Evolutionary conservation across 2,888 invertebrate genomes (phyloP).

Genomic region (Cryptocephalus moraei): DNA sequence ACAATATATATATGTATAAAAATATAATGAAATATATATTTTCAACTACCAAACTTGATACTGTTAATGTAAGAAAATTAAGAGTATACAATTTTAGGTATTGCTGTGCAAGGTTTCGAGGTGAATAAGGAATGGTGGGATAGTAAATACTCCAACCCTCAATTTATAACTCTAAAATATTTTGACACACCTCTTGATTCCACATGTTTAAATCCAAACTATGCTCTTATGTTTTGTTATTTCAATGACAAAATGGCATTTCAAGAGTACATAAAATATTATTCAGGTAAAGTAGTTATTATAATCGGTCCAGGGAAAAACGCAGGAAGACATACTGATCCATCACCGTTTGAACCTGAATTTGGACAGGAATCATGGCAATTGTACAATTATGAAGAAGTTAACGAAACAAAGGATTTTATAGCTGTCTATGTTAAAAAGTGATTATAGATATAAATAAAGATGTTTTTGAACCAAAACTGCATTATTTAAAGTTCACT

Average conservation of each 20-base stretch:
- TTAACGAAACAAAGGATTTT: conserved; percentile 52
- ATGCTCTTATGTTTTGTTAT: conserved; percentile 68
- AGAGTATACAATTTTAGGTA: conserved; percentile 16
- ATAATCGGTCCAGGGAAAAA: conserved; percentile 63
- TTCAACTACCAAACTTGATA: background rate
- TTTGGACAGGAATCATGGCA: conserved; percentile 44
- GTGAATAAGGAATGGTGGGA: conserved; percentile 74
- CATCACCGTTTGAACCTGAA: conserved; percentile 53
- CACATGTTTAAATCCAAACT: conserved; percentile 26
- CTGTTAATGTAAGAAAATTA: background rate
- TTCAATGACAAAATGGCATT: conserved; percentile 67
- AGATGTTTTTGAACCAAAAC: background rate
- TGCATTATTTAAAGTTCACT: too few species aligned
- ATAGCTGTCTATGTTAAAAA: conserved; percentile 49
- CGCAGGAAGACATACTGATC: conserved; percentile 57
- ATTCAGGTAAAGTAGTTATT: conserved; percentile 54
- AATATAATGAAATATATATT: background rate
- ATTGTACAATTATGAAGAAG: conserved; percentile 46
- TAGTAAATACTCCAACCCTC: conserved; percentile 61
- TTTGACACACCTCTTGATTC: conserved; percentile 32
- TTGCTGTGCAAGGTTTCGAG: conserved; percentile 57
- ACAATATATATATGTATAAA: too few species aligned
- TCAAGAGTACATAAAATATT: conserved; percentile 52
- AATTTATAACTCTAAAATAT: conserved; percentile 56
- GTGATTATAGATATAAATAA: background rate